phyloP scores from a whole-genome alignment of 2,797 vertebrate species.

The Fundulus diaphanus region DNA sequence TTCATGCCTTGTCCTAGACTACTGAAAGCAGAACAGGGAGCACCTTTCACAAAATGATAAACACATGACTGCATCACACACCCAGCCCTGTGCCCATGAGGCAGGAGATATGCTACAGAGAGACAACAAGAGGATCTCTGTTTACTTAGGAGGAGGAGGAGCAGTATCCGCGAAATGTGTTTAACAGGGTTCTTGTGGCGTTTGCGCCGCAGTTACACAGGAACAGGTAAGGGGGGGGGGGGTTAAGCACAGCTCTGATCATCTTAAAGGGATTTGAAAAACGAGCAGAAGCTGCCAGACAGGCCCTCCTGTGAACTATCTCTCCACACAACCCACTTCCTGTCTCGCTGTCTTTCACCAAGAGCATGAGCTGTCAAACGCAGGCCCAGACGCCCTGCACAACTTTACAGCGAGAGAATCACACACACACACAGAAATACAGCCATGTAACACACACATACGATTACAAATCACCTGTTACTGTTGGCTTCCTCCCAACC shows the following conservation, averaged over 20 bases:
- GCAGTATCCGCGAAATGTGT: slow-evolving; percentile 48
- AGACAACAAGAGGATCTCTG: slow-evolving; percentile 58
- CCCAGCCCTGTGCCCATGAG: slow-evolving; percentile 26
- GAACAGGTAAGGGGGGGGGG: slow-evolving; percentile 33
- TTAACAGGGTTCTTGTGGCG: slow-evolving; percentile 27
- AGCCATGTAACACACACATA: slow-evolving; percentile 64
- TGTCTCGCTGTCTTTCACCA: slow-evolving; percentile 78
- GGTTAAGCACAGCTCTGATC: slow-evolving; percentile 15
- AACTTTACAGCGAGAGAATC: slow-evolving; percentile 40
- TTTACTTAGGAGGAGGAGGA: slow-evolving; percentile 57
- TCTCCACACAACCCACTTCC: slow-evolving; percentile 85
- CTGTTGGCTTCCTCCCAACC: slow-evolving; percentile 84
- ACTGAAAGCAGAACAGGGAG: slow-evolving; percentile 28
- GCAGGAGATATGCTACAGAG: slow-evolving; percentile 25
- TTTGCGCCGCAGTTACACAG: slow-evolving; percentile 24
- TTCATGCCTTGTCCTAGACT: slow-evolving; percentile 22
- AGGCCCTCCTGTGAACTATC: slow-evolving; percentile 82
- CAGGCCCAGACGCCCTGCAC: slow-evolving; percentile 19
- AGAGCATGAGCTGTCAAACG: slow-evolving; percentile 38
- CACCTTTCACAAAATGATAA: slow-evolving; percentile 34
- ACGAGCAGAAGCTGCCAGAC: slow-evolving; percentile 78
- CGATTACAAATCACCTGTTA: slow-evolving; percentile 91
- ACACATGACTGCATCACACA: slow-evolving; percentile 42
- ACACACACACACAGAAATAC: slow-evolving; percentile 41
- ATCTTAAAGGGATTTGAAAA: slow-evolving; percentile 64